A percentile compares a stretch with the other conserved stretches of the same genome.
Evolutionary conservation across 2,888 invertebrate genomes (phyloP).

Genomic region (Caenorhabditis sulstoni): DNA sequence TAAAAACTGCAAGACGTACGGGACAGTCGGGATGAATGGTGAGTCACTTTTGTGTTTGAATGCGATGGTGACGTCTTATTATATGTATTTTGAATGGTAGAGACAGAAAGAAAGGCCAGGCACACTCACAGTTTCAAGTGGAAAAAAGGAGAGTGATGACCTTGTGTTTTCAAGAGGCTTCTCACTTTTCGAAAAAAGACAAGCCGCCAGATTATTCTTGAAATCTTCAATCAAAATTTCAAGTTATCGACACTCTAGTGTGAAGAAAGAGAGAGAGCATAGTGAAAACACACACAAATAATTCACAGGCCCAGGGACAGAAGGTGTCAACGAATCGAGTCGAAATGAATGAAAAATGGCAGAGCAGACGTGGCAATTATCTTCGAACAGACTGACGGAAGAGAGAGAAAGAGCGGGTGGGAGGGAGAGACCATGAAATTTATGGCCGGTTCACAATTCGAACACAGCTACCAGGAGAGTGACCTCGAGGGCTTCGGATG

Average conservation of each 20-base stretch:
- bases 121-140: conserved; percentile 14
- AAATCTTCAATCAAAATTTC: too few relatives aligned
- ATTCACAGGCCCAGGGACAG: neutral
- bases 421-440: conserved; percentile 53
- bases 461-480: conserved; percentile 14
- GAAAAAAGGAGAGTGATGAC: neutral
- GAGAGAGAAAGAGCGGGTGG: too few relatives aligned
- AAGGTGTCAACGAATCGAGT: conserved; percentile 7
- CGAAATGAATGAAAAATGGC: conserved; percentile 50
- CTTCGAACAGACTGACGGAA: neutral
- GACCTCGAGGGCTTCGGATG: conserved; percentile 28
- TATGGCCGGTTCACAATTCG: conserved; percentile 17
- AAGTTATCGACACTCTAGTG: too few relatives aligned
- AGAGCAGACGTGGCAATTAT: conserved; percentile 51
- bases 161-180: neutral
- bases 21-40: neutral
- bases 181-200: neutral
- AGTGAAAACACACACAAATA: neutral
- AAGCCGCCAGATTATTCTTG: too few relatives aligned
- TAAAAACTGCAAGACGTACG: neutral
- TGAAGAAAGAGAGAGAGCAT: too few relatives aligned
- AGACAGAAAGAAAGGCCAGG: too few relatives aligned
- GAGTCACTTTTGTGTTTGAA: neutral
- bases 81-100: too few relatives aligned
- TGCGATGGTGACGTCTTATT: conserved; percentile 1